Conservation (phyloP, 2,797 vertebrate species). For the Coregonus sp. region DNA sequence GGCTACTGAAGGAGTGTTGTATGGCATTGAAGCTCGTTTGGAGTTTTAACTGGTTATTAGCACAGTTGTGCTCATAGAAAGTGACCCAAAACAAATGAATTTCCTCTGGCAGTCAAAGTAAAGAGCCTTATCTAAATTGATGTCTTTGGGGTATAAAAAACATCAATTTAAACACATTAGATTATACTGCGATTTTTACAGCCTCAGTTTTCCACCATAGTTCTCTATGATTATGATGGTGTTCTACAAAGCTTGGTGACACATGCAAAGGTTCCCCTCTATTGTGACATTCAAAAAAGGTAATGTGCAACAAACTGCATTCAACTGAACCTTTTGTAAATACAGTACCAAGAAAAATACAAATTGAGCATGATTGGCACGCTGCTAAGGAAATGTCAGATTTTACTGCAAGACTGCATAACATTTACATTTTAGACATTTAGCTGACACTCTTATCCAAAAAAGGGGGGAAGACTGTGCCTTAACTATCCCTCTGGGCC, state of each 20-base stretch:
- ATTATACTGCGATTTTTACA: too few relatives aligned
- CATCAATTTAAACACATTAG: too few relatives aligned
- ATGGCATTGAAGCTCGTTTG: too few relatives aligned
- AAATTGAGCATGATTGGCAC: constrained; percentile 29
- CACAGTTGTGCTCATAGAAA: constrained; percentile 34
- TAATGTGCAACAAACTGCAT: constrained; percentile 37
- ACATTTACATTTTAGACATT: constrained; percentile 59
- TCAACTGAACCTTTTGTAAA: too few relatives aligned
- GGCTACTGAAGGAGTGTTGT: too few relatives aligned
- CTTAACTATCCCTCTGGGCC: constrained; percentile 61
- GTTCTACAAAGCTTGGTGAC: constrained; percentile 31
- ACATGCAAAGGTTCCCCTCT: constrained; percentile 54
- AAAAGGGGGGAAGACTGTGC: constrained; percentile 58
- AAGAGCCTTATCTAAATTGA: constrained; percentile 12
- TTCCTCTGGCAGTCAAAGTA: constrained; percentile 17
- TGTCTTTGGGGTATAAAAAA: too few relatives aligned
- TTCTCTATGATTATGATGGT: neutral
- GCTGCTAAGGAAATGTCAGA: too few relatives aligned
- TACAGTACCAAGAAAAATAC: too few relatives aligned
- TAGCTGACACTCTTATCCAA: constrained; percentile 25
- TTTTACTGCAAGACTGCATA: too few relatives aligned
- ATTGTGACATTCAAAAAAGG: constrained; percentile 57
- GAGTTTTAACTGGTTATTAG: constrained; percentile 29
- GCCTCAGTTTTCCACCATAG: too few relatives aligned
- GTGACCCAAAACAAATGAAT: constrained; percentile 48